Conservation (phyloP, 1,140 invertebrate species). For the Sinella curviseta region DNA sequence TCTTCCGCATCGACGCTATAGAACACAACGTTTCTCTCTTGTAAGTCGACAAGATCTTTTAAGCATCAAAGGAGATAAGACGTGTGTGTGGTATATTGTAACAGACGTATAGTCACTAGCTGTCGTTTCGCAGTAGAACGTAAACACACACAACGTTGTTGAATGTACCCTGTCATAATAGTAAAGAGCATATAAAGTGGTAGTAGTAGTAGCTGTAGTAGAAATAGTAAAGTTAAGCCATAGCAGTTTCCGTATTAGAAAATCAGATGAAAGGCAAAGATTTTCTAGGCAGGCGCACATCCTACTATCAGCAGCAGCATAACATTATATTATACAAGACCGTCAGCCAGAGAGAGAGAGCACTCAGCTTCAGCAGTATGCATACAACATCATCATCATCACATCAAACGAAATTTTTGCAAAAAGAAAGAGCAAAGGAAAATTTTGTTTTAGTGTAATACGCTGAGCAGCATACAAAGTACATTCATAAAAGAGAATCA, state of each 20-base stretch:
- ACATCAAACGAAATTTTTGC: too few relatives aligned
- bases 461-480: too few relatives aligned
- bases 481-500: too few relatives aligned
- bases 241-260: not conserved
- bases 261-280: not conserved
- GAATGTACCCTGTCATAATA: not conserved
- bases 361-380: too few relatives aligned
- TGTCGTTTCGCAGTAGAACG: not conserved
- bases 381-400: too few relatives aligned
- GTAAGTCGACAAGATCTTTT: not conserved
- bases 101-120: not conserved
- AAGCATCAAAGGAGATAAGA: not conserved
- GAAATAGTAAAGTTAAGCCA: not conserved
- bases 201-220: not conserved
- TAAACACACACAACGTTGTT: not conserved
- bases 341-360: too few relatives aligned
- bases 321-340: too few relatives aligned
- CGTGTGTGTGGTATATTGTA: too few relatives aligned
- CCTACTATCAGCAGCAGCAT: too few relatives aligned
- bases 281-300: not conserved
- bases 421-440: too few relatives aligned
- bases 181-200: not conserved
- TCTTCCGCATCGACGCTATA: slow-evolving; percentile 10
- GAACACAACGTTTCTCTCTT: not conserved
- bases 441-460: too few relatives aligned